Evolutionary conservation across 2,888 invertebrate species (phyloP).

Genomic region (Nomada flava): DNA sequence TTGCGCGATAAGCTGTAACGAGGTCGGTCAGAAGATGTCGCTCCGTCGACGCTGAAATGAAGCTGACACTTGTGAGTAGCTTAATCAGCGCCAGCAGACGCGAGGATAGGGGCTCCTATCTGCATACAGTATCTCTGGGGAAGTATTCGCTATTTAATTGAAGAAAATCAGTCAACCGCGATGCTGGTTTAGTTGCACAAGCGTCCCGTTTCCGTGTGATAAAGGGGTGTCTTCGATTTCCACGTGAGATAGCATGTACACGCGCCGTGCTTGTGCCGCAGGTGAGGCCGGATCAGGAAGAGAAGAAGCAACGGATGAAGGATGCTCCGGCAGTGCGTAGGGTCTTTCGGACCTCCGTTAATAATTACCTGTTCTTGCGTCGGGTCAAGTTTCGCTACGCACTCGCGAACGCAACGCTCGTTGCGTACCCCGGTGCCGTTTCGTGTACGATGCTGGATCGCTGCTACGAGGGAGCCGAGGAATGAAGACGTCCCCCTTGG

Average conservation of each 20-base stretch:
- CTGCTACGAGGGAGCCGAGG: slow-evolving; percentile 3
- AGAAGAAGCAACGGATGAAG: slow-evolving; percentile 45
- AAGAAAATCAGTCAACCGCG: slow-evolving; percentile 38
- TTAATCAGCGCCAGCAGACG: slow-evolving; percentile 18
- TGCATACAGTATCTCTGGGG: neutral
- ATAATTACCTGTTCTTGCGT: slow-evolving; percentile 48
- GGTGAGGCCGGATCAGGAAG: slow-evolving; percentile 30
- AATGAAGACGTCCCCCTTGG: slow-evolving; percentile 40
- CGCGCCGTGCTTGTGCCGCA: slow-evolving; percentile 19
- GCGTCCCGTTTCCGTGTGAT: slow-evolving; percentile 54
- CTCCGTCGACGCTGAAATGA: slow-evolving; percentile 14
- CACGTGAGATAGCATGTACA: slow-evolving; percentile 46
- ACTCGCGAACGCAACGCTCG: slow-evolving; percentile 14
- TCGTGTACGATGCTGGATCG: slow-evolving; percentile 6
- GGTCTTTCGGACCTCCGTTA: slow-evolving; percentile 62
- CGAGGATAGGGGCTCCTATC: slow-evolving; percentile 32
- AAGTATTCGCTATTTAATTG: slow-evolving; percentile 24
- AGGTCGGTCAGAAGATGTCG: slow-evolving; percentile 39
- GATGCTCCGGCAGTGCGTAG: slow-evolving; percentile 45
- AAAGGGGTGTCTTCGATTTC: slow-evolving; percentile 62
- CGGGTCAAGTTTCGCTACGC: slow-evolving; percentile 54
- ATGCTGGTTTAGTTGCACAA: slow-evolving; percentile 42
- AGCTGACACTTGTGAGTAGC: slow-evolving; percentile 5
- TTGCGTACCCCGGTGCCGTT: slow-evolving; percentile 22
- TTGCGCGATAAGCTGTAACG: slow-evolving; percentile 17